Percentiles rank a stretch among this genome's conserved stretches.
Evolutionary conservation across 2,797 vertebrate species (phyloP).

Genomic region (Rousettus madagascariensis): DNA sequence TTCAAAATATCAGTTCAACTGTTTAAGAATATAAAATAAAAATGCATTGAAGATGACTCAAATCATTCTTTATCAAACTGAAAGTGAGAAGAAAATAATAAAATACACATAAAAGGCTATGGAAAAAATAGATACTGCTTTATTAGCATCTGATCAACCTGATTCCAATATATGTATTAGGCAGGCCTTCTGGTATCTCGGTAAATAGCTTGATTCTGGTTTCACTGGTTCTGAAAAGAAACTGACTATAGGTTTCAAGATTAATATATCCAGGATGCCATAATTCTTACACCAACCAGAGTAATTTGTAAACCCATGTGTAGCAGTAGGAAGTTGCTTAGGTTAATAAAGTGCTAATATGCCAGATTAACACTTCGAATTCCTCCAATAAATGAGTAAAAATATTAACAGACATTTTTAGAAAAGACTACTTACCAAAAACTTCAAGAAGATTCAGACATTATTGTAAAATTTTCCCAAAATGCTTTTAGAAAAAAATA

Average conservation of each 20-base stretch:
- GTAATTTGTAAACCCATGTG: neutral
- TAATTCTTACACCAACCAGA: neutral
- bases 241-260: neutral
- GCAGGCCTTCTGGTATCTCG: neutral
- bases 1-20: conserved; percentile 34
- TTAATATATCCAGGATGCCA: neutral
- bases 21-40: conserved; percentile 46
- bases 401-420: neutral
- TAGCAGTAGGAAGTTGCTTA: neutral
- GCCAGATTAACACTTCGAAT: neutral
- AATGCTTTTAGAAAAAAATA: conserved; percentile 49
- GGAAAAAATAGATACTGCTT: neutral
- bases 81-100: neutral
- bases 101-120: neutral
- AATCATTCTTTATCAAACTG: conserved; percentile 18
- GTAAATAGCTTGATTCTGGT: neutral
- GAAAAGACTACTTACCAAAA: neutral
- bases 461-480: conserved; percentile 3
- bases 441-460: neutral
- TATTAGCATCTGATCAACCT: neutral
- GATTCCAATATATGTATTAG: neutral
- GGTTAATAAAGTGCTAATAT: neutral
- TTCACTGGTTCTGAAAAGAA: neutral
- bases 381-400: neutral
- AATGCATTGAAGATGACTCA: neutral